These are phyloP conservation scores for Criorhina ranunculi DNA, from an alignment of 2,888 invertebrate species.

Conservation along the genomic window DNA sequence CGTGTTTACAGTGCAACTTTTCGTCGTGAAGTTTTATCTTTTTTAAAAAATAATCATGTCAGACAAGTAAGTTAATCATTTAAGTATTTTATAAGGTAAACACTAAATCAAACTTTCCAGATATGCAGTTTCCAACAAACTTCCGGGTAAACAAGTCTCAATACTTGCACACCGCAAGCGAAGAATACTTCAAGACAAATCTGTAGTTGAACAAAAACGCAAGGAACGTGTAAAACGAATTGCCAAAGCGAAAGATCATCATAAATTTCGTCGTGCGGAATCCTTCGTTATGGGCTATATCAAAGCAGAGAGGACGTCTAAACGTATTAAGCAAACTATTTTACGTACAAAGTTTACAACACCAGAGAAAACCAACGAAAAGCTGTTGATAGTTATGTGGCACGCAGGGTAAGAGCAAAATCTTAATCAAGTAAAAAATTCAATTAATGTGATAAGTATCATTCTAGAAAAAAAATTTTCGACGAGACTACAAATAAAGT, in stretches of 20 bases:
- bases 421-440: not conserved
- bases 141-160: slow-evolving; percentile 84
- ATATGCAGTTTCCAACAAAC: slow-evolving; percentile 84
- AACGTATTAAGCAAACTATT: slow-evolving; percentile 81
- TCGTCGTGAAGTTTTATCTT: not conserved
- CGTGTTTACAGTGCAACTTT: slow-evolving; percentile 53
- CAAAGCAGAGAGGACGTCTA: slow-evolving; percentile 83
- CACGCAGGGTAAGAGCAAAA: slow-evolving; percentile 80
- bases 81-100: not conserved
- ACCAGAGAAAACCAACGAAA: slow-evolving; percentile 80
- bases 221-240: slow-evolving; percentile 80
- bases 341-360: slow-evolving; percentile 80
- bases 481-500: slow-evolving; percentile 82
- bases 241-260: slow-evolving; percentile 79
- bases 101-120: slow-evolving; percentile 75
- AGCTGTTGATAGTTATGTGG: slow-evolving; percentile 82
- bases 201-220: slow-evolving; percentile 81
- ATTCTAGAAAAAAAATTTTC: slow-evolving; percentile 82
- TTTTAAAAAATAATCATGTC: slow-evolving; percentile 80
- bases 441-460: not conserved
- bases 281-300: slow-evolving; percentile 83
- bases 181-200: slow-evolving; percentile 82
- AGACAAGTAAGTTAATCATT: slow-evolving; percentile 80
- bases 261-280: slow-evolving; percentile 83
- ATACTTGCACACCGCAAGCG: slow-evolving; percentile 84